A percentile compares a stretch with the other conserved stretches of the same genome.
phyloP scores from a whole-genome alignment of 2,113 vertebrate species.

The Probosciger aterrimus region DNA sequence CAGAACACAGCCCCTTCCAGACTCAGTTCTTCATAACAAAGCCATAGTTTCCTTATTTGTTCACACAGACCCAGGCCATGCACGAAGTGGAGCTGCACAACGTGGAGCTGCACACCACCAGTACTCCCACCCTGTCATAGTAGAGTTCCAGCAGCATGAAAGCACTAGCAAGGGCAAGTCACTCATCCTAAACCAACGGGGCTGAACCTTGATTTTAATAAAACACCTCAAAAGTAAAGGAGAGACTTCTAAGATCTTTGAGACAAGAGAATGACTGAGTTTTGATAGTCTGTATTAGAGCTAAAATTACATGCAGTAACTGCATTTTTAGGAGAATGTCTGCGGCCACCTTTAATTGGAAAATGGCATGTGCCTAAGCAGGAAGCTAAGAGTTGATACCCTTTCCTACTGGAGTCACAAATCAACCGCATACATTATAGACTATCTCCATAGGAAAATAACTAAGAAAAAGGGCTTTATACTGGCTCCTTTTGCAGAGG shows the following conservation, averaged over 20 bases:
- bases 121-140: neutral
- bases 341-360: neutral
- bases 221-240: neutral
- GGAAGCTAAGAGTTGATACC: neutral
- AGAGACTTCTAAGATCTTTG: neutral
- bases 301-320: neutral
- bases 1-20: neutral
- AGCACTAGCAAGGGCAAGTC: neutral
- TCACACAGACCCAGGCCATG: accelerated
- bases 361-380: neutral
- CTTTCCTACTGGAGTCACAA: neutral
- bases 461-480: neutral
- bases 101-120: neutral
- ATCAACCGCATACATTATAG: neutral
- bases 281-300: neutral
- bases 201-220: neutral
- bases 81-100: neutral
- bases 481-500: neutral
- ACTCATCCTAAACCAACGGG: neutral
- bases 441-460: neutral
- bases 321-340: neutral
- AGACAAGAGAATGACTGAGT: neutral
- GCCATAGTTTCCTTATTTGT: neutral
- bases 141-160: neutral
- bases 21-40: neutral